Conservation (phyloP, 2,113 vertebrate species). For the Myiozetetes cayanensis region DNA sequence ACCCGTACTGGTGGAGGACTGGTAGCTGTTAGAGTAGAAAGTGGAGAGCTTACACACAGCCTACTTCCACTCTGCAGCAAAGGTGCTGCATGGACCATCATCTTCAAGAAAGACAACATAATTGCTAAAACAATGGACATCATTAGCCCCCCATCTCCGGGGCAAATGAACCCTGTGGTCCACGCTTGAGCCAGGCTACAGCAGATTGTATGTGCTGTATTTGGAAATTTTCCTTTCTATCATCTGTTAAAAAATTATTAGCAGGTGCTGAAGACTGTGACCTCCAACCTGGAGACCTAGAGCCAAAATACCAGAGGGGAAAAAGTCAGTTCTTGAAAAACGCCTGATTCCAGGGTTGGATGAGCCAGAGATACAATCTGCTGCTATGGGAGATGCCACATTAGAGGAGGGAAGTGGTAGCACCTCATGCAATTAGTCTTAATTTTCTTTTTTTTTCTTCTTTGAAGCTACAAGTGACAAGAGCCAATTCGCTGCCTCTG, state of each 20-base stretch:
- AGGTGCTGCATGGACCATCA: accelerated
- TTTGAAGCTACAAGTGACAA: constrained; percentile 10
- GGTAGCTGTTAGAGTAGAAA: accelerated
- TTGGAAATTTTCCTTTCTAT: constrained; percentile 52
- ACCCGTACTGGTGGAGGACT: not conserved
- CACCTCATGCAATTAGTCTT: not conserved
- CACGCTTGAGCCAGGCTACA: not conserved
- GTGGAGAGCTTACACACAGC: not conserved
- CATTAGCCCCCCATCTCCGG: not conserved
- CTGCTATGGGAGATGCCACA: constrained; percentile 34
- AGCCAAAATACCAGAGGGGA: constrained; percentile 59
- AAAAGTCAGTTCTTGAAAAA: constrained; percentile 40
- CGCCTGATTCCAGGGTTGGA: constrained; percentile 23
- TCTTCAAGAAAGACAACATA: not conserved
- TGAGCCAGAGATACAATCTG: constrained; percentile 52
- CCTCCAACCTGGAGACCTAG: constrained; percentile 19
- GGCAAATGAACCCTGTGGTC: constrained; percentile 14
- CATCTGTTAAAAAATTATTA: constrained; percentile 60
- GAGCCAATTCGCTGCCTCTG: not conserved
- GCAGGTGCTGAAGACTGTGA: constrained; percentile 53
- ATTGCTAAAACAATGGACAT: not conserved
- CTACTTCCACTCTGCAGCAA: not conserved
- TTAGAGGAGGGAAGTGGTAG: not conserved
- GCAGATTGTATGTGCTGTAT: constrained; percentile 20
- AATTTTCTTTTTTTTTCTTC: not conserved